A percentile compares a stretch with the other conserved stretches of the same genome.
These are phyloP conservation scores for Mesorhabditis belari DNA, from an alignment of 2,888 invertebrate species.

Conservation along the genomic window DNA sequence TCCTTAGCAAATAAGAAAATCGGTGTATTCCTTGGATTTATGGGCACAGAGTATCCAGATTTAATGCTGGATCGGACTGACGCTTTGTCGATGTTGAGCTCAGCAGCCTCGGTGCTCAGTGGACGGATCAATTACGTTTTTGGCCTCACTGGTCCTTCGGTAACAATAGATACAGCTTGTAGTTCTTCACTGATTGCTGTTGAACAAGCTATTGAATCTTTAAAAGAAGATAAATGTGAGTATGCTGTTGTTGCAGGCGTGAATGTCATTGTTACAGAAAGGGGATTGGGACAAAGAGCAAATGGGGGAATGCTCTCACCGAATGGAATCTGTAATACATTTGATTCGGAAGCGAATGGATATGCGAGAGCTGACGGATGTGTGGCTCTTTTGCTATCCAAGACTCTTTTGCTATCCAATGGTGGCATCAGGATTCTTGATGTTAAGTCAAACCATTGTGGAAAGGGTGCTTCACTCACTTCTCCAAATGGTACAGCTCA, in stretches of 20 bases:
- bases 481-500: constrained; percentile 49
- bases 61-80: constrained; percentile 16
- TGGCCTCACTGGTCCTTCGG: constrained; percentile 66
- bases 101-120: constrained; percentile 33
- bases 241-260: constrained; percentile 77
- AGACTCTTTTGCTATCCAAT: no score
- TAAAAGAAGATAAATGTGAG: constrained; percentile 79
- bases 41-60: constrained; percentile 48
- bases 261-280: constrained; percentile 62
- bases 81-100: constrained; percentile 35
- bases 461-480: constrained; percentile 49
- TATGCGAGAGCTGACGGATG: constrained; percentile 54
- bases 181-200: constrained; percentile 89
- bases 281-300: constrained; percentile 38
- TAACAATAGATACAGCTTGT: constrained; percentile 89
- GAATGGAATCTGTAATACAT: constrained; percentile 51
- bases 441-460: constrained; percentile 52
- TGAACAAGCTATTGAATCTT: constrained; percentile 65
- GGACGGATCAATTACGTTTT: constrained; percentile 42
- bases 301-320: constrained; percentile 50
- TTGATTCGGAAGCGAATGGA: constrained; percentile 52
- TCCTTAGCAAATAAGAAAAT: background rate
- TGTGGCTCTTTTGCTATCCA: constrained; percentile 45
- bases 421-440: constrained; percentile 1
- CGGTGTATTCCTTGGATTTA: constrained; percentile 42